Conservation (phyloP, 1,140 invertebrate species). For the Hesperophylax magnus region DNA sequence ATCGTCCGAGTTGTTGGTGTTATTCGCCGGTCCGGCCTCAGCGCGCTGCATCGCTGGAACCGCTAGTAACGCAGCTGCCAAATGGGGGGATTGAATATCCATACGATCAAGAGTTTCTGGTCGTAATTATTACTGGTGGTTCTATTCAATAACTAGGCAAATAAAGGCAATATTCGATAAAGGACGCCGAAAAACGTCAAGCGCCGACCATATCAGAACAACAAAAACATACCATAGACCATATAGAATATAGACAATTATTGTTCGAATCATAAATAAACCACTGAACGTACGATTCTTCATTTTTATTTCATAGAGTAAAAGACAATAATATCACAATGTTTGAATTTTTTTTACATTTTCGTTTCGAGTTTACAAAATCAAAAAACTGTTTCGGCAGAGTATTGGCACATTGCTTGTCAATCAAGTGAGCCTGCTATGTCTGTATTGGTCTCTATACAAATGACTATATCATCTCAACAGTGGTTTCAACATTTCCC, state of each 20-base stretch:
- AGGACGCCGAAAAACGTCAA: constrained; percentile 44
- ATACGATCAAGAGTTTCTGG: constrained; percentile 50
- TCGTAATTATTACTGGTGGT: background rate
- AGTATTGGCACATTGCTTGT: no score
- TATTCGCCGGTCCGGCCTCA: constrained; percentile 46
- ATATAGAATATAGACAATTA: no score
- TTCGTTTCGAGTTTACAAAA: no score
- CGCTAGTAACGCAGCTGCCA: constrained; percentile 67
- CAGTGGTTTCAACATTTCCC: no score
- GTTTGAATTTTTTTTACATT: no score
- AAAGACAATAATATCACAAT: no score
- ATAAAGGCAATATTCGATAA: background rate
- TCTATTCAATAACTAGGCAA: background rate
- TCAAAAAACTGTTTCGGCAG: no score
- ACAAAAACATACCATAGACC: constrained; percentile 40
- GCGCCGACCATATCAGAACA: background rate
- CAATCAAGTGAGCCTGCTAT: no score
- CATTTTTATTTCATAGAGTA: no score
- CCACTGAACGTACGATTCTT: no score
- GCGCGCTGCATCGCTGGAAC: constrained; percentile 58
- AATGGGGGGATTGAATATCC: constrained; percentile 66
- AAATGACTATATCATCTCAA: no score
- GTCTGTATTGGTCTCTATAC: no score
- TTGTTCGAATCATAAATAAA: background rate
- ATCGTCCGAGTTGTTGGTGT: background rate